A percentile compares a stretch with the other conserved stretches of the same genome.
phyloP scores from a whole-genome alignment of 30 jellyfish, hydroid and myxozoan genomes.

The Turritopsis rubra region DNA sequence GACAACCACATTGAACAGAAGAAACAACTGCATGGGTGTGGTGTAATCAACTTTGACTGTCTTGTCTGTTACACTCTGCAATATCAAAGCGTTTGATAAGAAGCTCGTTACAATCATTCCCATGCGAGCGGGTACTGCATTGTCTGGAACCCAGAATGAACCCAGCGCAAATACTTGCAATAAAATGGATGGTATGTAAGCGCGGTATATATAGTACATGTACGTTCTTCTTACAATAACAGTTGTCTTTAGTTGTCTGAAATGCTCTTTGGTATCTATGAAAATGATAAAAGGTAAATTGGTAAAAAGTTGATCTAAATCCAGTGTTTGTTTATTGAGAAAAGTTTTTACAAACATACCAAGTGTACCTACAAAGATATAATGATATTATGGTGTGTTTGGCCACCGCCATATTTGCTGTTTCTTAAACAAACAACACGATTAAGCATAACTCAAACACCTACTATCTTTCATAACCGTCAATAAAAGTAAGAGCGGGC shows the following conservation, averaged over 20 bases:
- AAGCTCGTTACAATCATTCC: conserved; percentile 10
- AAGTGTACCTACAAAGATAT: too few relatives aligned
- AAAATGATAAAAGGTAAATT: too few relatives aligned
- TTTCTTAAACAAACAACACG: too few relatives aligned
- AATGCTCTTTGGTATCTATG: background rate
- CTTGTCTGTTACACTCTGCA: conserved; percentile 10
- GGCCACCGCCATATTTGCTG: too few relatives aligned
- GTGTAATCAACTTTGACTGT: conserved; percentile 14
- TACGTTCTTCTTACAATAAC: conserved; percentile 1
- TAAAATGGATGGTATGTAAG: background rate
- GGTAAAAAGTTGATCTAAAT: too few relatives aligned
- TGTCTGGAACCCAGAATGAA: conserved; percentile 12
- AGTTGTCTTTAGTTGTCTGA: background rate
- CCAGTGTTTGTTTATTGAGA: too few relatives aligned
- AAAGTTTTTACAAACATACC: too few relatives aligned
- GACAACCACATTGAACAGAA: background rate
- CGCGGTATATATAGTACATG: background rate
- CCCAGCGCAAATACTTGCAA: background rate
- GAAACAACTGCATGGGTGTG: conserved; percentile 5
- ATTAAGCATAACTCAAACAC: too few relatives aligned
- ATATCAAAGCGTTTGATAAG: conserved; percentile 1
- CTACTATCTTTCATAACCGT: too few relatives aligned
- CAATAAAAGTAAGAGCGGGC: too few relatives aligned
- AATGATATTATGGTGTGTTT: too few relatives aligned
- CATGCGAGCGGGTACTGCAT: conserved; percentile 20